These are phyloP conservation scores for Bubo scandiacus DNA, from an alignment of 2,113 vertebrate species.

Conservation along the genomic window DNA sequence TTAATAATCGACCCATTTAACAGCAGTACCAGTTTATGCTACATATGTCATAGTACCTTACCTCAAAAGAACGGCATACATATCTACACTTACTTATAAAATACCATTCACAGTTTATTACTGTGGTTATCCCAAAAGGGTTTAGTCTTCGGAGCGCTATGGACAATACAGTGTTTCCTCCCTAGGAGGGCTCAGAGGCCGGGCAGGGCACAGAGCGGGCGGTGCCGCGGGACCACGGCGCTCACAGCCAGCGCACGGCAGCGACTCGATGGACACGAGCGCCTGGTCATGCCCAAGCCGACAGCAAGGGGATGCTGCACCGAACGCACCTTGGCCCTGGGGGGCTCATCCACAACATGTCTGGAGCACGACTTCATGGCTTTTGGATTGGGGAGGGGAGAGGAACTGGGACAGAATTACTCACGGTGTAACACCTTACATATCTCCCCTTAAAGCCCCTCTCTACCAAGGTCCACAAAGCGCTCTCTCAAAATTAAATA, in stretches of 20 bases:
- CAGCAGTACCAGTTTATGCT: conserved; percentile 87
- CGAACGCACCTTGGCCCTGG: neutral
- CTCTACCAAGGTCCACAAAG: neutral
- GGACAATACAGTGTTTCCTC: conserved; percentile 35
- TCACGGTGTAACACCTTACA: fast-evolving
- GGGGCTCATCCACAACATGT: fast-evolving
- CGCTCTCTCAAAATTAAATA: neutral
- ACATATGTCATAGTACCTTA: conserved; percentile 81
- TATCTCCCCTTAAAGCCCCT: neutral
- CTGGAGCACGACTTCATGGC: neutral
- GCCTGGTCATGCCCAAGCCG: neutral
- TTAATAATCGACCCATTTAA: conserved; percentile 80
- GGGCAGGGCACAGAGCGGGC: neutral
- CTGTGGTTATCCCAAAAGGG: conserved; percentile 72
- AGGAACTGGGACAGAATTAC: neutral
- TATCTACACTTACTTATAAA: conserved; percentile 76
- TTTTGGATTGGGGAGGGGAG: neutral
- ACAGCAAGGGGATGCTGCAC: neutral
- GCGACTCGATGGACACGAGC: fast-evolving
- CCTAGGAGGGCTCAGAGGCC: conserved; percentile 45
- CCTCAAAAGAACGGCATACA: conserved; percentile 71
- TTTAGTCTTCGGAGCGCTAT: conserved; percentile 71
- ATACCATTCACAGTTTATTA: conserved; percentile 68
- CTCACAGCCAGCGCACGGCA: neutral
- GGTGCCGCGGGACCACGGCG: neutral